These are phyloP conservation scores for Macropodus opercularis DNA, from an alignment of 2,797 vertebrate genomes.

Conservation along the genomic window DNA sequence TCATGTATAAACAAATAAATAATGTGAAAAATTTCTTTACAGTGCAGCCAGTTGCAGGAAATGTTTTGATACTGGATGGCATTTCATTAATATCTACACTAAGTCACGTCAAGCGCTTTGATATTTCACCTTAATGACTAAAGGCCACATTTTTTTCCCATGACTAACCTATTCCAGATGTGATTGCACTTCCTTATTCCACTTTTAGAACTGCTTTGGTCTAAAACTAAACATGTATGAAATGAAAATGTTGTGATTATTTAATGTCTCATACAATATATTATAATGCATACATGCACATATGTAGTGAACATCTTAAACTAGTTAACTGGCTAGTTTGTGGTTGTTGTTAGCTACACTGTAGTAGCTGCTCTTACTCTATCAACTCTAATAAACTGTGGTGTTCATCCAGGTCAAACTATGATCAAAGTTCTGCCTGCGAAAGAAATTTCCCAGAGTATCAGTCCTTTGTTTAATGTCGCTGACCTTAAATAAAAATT, in stretches of 20 bases:
- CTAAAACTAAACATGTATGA: constrained; percentile 9
- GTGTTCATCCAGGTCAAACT: constrained; percentile 10
- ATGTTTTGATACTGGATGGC: constrained; percentile 76
- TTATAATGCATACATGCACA: too few species aligned
- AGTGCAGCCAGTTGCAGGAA: constrained; percentile 64
- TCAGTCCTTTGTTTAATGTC: constrained; percentile 1
- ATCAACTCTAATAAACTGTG: background rate
- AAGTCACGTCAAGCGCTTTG: constrained; percentile 68
- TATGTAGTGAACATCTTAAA: too few species aligned
- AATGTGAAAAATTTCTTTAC: constrained; percentile 78
- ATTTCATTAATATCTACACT: constrained; percentile 74
- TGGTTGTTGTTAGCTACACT: background rate
- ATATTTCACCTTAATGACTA: constrained; percentile 70
- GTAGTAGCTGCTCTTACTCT: constrained; percentile 5
- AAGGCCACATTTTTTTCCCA: constrained; percentile 46
- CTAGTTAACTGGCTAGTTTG: too few species aligned
- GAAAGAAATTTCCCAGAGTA: constrained; percentile 1
- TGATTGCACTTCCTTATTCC: constrained; percentile 39
- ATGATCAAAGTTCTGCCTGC: background rate
- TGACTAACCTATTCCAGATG: constrained; percentile 44
- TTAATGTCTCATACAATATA: too few species aligned
- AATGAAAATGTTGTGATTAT: too few species aligned
- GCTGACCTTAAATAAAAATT: constrained; percentile 6
- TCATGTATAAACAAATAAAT: constrained; percentile 80
- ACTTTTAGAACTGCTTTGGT: constrained; percentile 41